Evolutionary conservation across 2,797 vertebrate species (phyloP), one percentile per base, ranked within the genome.

Genomic region (Pangasius larnaudii): DNA sequence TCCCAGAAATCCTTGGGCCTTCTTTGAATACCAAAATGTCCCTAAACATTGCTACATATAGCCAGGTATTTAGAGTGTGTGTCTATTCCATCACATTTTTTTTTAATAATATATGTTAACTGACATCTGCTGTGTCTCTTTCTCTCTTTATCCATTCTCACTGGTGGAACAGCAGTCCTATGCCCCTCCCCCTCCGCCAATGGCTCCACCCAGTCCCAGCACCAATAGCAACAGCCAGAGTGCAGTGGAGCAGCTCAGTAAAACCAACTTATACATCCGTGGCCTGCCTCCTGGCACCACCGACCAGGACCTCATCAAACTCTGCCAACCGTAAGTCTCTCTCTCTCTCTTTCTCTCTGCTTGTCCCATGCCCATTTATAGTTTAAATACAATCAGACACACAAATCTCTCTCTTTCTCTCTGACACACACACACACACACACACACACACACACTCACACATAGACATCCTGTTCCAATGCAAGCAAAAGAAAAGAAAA

Each of bases 201-300:
- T 99, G 98, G 98, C 98, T 97, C 98, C 98, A 92, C 98, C 98
- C 95, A 99, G 98, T 94, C 98, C 98, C 89, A 97, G 97, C 96
- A 98, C 97, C 95, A 98, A 98, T 95, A 98, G 97, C 97, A 97
- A 97, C 96, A 96, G 95, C 96, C 97, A 97, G 92, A 98, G 97
- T 95, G 96, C 97, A 8, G 94, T 96, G 92, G 98, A 99, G 94
- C 98, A 99, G 95, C 96, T 99, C 93, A 99, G 98, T 96, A 99
- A 99, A 97, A 99, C 98, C 94, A 99, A 99, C 96, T 96, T 99
- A 95, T 99, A 99, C 95, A 99, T 99, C 94, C 96, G 98, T 95
- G 98, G 98, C 93, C 97, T 99, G 93, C 98, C 98, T 1, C 98
- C 98, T 53, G 97, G 97, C 93, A 99, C 98, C 93, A 99, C 98